Percentiles rank a stretch among this genome's conserved stretches.
These are phyloP conservation scores for Drosophila testacea DNA, from an alignment of 2,888 invertebrate species.

Conservation along the genomic window DNA sequence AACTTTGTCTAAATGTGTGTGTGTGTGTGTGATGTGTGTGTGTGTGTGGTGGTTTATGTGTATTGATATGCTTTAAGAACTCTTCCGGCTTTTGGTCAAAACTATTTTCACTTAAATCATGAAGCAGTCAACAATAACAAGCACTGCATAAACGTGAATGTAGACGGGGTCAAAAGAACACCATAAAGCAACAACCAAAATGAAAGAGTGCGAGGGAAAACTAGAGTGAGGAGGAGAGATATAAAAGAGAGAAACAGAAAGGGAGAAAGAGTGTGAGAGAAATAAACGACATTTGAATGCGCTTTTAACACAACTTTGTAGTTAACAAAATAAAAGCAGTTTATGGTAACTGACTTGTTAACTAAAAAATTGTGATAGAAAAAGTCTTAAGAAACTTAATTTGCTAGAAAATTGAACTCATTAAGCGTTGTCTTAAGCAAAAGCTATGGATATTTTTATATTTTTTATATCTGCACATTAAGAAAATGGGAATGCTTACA, in stretches of 20 bases:
- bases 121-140: constrained; percentile 46
- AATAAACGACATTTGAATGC: constrained; percentile 22
- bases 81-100: constrained; percentile 23
- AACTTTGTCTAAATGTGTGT: background rate
- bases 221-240: background rate
- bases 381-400: background rate
- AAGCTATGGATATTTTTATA: no score
- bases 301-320: constrained; percentile 12
- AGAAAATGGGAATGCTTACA: no score
- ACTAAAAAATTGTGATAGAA: constrained; percentile 1
- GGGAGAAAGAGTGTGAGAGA: background rate
- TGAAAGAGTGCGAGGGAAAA: background rate
- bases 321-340: background rate
- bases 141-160: constrained; percentile 17
- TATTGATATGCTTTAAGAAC: constrained; percentile 4
- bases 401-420: background rate
- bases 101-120: constrained; percentile 47
- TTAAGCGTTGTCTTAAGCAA: background rate
- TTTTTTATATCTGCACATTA: no score
- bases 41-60: constrained; percentile 2
- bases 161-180: constrained; percentile 11
- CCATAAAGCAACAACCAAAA: constrained; percentile 19
- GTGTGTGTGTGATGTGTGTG: no score
- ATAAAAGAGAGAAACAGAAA: background rate
- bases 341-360: background rate